Base-by-base conservation (phyloP, 92 coral and sea anemone genomes). In the Zoanthus gigantus region DNA sequence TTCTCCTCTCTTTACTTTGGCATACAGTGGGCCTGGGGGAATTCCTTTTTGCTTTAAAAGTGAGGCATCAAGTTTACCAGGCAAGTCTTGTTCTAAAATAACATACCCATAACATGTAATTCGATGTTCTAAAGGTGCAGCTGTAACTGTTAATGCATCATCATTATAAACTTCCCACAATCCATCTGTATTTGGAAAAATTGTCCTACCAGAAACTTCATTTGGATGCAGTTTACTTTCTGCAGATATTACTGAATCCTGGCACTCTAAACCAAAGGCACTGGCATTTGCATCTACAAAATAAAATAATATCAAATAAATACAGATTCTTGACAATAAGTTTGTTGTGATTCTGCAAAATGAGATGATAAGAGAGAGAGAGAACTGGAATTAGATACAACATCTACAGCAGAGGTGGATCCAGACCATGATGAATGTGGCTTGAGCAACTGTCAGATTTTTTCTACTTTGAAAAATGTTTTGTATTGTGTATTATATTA, bases 11-110 rank as follows among this genome's bases (percentile, higher is more conserved):
- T 97, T 97, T 9, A 97, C 91, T 77, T 86, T 95, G 29, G 98
- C 97, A 87, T 97, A 97, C 42, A 92, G 78, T 74, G 99, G 99
- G n/a, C 99, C 98, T 28, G 98, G 98, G 3, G 95, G 95, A 47
- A 97, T 88, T 6, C 99, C 98, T 77, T 86, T 97, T 50, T 89
- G 83, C 72, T 92, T 97, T 57, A 97, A 84, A 71, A 97, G 68
- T 28, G 47, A 44, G 30, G 98, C 95, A 83, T 97, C 94, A 14
- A 97, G 94, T 90, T 89, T 95, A 18, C 99, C 99, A 56, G 98
- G 95, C 7, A 87, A 68, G 17, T 91, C 84, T 12, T 90, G 72
- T 85, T 97, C 99, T 83, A 81, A 86, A 45, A 95, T 90, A 13
- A 94, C 96, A 91, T 93, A 97, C 32, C 99, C 99, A 92, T 83